Evolutionary conservation across 2,797 vertebrate species (phyloP).

Genomic region (Microctenopoma stevenorrisi): DNA sequence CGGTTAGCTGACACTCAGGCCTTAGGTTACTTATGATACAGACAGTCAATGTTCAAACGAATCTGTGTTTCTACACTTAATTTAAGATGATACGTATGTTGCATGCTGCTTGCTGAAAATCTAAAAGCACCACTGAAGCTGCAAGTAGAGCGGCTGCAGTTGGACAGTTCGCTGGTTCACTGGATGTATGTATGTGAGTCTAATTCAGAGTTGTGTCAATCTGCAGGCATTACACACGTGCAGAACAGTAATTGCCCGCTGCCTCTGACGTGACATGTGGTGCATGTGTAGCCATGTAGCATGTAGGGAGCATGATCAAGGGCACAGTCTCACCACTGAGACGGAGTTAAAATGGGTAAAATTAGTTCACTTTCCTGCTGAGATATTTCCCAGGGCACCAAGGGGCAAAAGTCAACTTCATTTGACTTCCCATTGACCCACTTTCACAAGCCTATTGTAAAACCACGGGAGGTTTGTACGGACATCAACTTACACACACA

Average conservation of each 20-base stretch:
- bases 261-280: slow-evolving; percentile 37
- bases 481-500: slow-evolving; percentile 45
- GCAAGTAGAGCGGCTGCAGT: neutral
- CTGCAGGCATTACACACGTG: slow-evolving; percentile 42
- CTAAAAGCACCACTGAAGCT: neutral
- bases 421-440: slow-evolving; percentile 86
- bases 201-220: slow-evolving; percentile 11
- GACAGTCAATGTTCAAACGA: slow-evolving; percentile 34
- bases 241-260: slow-evolving; percentile 32
- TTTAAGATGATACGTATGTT: neutral
- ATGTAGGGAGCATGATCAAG: slow-evolving; percentile 77
- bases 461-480: slow-evolving; percentile 61
- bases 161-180: slow-evolving; percentile 1
- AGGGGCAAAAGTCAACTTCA: slow-evolving; percentile 84
- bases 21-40: slow-evolving; percentile 27
- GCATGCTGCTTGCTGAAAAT: neutral
- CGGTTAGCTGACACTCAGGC: slow-evolving; percentile 61
- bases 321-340: slow-evolving; percentile 74
- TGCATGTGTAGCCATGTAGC: slow-evolving; percentile 50
- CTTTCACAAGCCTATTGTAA: slow-evolving; percentile 77
- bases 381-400: slow-evolving; percentile 84
- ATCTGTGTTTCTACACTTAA: neutral
- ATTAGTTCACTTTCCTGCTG: slow-evolving; percentile 84
- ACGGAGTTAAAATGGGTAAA: slow-evolving; percentile 82
- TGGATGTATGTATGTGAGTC: slow-evolving; percentile 1